A percentile compares a stretch with the other conserved stretches of the same genome.
phyloP scores from a whole-genome alignment of 2,888 invertebrate genomes.

The Parnassius mnemosyne region DNA sequence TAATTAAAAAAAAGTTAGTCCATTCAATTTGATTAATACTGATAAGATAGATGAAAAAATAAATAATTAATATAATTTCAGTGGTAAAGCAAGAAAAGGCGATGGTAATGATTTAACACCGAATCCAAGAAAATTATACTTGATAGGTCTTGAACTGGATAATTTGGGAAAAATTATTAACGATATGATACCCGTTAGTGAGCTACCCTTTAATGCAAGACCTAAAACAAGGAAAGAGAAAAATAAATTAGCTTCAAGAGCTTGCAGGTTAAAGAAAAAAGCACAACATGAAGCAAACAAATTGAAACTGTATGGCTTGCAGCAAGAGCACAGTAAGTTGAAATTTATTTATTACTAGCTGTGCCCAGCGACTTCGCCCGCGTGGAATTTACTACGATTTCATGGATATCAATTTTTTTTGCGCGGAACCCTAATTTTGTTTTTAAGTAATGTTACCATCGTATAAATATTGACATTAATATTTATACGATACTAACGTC shows the following conservation, averaged over 20 bases:
- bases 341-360: background rate
- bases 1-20: no score
- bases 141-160: constrained; percentile 95
- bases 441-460: no score
- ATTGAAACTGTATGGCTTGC: constrained; percentile 95
- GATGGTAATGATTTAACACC: constrained; percentile 99
- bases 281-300: constrained; percentile 99
- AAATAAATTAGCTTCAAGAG: constrained; percentile 97
- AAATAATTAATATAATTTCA: constrained; percentile 45
- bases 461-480: no score
- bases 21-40: no score
- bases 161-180: constrained; percentile 95
- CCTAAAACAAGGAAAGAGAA: constrained; percentile 98
- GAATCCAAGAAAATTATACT: constrained; percentile 93
- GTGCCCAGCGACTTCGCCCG: no score
- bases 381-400: no score
- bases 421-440: no score
- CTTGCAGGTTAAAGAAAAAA: constrained; percentile 98
- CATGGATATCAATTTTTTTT: no score
- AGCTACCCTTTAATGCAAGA: constrained; percentile 92
- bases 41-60: no score
- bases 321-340: constrained; percentile 95
- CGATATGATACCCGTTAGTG: constrained; percentile 97
- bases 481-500: no score
- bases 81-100: constrained; percentile 96